Evolutionary conservation across 2,113 vertebrate genomes (phyloP).

Genomic region (Chunga burmeisteri): DNA sequence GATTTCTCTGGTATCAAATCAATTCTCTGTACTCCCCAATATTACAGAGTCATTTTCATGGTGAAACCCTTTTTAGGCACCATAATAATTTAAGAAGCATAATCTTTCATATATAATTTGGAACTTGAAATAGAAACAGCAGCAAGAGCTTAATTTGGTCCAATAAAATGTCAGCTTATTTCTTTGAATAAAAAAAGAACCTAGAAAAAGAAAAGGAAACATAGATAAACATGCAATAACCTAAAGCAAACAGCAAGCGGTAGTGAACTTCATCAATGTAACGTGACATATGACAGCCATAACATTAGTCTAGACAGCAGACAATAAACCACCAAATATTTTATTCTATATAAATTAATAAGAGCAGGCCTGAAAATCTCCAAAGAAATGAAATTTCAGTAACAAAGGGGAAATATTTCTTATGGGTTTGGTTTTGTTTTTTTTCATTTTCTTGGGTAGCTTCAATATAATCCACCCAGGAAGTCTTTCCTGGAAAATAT

Average conservation of each 20-base stretch:
- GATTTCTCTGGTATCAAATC: background rate
- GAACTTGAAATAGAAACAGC: background rate
- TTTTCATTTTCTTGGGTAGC: background rate
- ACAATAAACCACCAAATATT: background rate
- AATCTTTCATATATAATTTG: background rate
- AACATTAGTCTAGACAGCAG: background rate
- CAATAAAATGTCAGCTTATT: background rate
- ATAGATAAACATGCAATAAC: background rate
- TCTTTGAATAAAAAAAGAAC: background rate
- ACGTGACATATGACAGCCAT: background rate
- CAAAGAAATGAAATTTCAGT: background rate
- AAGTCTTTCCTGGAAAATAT: background rate
- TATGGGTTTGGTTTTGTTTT: accelerated
- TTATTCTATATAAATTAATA: background rate
- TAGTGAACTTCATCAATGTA: background rate
- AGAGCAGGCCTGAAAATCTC: background rate
- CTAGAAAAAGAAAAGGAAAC: background rate
- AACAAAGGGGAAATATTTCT: background rate
- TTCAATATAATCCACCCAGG: background rate
- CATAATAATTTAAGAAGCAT: background rate
- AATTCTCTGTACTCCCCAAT: background rate
- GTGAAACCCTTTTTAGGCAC: background rate
- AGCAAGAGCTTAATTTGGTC: background rate
- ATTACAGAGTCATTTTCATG: background rate
- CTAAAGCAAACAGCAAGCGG: background rate